Base-by-base conservation (phyloP, 2,797 vertebrate genomes). In the Moxostoma hubbsi region DNA sequence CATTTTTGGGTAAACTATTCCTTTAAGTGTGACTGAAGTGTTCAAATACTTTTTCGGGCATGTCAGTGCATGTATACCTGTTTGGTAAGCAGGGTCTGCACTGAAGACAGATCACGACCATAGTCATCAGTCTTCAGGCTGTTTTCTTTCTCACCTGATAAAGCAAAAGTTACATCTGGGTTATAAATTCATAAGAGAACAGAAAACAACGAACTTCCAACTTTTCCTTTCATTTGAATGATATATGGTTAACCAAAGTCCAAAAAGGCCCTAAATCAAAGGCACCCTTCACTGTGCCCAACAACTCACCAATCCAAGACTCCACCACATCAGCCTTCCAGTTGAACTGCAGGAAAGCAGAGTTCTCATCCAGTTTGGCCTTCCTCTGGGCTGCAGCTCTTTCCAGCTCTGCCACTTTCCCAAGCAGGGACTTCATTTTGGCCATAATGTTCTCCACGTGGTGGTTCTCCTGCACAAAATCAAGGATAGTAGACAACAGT, bases 251-350 rank as follows among this genome's bases (percentile, higher is more conserved):
- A 36, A 36, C 58, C 15, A 5, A 54, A n/a, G 12, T 2, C 13
- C 53, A 13, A 13, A 54, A 54, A 12, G 11, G 12, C 11, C 53
- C 5, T 54, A 1, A 54, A 36, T 36, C 36, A 36, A 36, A 2
- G 36, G 36, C 36, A 36, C 36, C 36, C 36, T 36, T 36, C 36
- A 36, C 36, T 36, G 0, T 36, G 36, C 8, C 5, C 57, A 47
- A 8, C 15, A 10, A 80, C 93, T 2, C 90, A 99, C 98, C 98
- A 8, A 99, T 98, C 98, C 98, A 99, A 0, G 97, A 98, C 88
- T 99, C 98, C 77, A 99, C 98, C 65, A 99, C 98, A 0, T 99
- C 98, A 0, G 98, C 98, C 87, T 99, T 99, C 98, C 98, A 99
- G 92, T 99, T 99, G 91, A 99, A 99, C 91, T 99, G 98, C 58